phyloP scores from a whole-genome alignment of 2,888 invertebrate species.

The Diogma glabrata region DNA sequence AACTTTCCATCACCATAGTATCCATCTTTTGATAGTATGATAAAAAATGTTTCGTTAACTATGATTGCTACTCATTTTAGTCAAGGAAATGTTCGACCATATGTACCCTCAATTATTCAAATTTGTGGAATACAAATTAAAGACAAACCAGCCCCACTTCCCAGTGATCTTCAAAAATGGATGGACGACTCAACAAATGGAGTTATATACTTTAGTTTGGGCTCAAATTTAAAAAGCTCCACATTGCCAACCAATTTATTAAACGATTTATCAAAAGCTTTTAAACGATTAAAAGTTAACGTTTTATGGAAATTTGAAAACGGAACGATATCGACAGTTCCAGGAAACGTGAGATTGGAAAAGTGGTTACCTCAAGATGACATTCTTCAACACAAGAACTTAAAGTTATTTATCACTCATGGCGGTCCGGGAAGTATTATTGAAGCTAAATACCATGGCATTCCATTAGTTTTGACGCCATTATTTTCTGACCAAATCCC shows the following conservation, averaged over 20 bases:
- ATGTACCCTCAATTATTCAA: conserved; percentile 30
- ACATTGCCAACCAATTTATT: background rate
- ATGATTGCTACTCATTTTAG: conserved; percentile 31
- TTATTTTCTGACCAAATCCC: conserved; percentile 28
- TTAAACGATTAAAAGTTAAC: background rate
- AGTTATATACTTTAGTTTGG: conserved; percentile 3
- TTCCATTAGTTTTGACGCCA: background rate
- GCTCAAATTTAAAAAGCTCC: background rate
- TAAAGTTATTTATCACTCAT: background rate
- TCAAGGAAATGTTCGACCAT: conserved; percentile 29
- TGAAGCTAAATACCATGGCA: conserved; percentile 3
- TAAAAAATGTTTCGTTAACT: conserved; percentile 29
- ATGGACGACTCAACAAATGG: background rate
- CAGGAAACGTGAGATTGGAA: conserved; percentile 2
- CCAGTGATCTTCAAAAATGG: background rate
- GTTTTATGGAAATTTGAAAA: background rate
- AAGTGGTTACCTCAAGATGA: conserved; percentile 13
- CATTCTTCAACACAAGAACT: background rate
- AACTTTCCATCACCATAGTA: too few species aligned
- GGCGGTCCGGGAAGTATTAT: background rate
- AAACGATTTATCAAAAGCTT: background rate
- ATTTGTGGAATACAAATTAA: conserved; percentile 34
- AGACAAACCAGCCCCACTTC: conserved; percentile 25
- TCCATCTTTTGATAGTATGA: conserved; percentile 23
- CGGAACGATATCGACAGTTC: background rate